Base-by-base conservation (phyloP, 2,888 invertebrate species). In the Tipula lateralis region DNA sequence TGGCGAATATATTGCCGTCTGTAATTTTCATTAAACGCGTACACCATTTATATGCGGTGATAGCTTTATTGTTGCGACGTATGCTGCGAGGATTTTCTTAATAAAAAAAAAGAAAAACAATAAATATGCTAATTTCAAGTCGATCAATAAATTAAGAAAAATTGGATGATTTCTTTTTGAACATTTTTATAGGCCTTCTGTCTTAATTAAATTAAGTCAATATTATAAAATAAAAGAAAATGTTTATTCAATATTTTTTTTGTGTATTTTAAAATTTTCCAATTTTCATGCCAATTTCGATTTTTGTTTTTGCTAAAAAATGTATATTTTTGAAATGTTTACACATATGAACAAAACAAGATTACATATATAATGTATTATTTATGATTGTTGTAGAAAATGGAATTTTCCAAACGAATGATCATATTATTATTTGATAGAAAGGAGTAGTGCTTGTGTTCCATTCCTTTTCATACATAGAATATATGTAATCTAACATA, bases 281-380 rank as follows among this genome's bases (percentile, higher is more conserved):
- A 66, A 66, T 66, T 66, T 66, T 24, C 24, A n/a, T 66, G 66
- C 66, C 66, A 66, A 66, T 9, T 66, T 66, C 24, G 24, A 66
- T 66, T 24, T 66, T 66, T 19, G 7, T 66, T 19, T 66, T 7
- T 66, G n/a, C n/a, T n/a, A n/a, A n/a, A n/a, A n/a, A n/a, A 2
- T 19, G 19, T 66, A 66, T 24, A 66, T 66, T 9, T 66, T 66
- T 66, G 66, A 66, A n/a, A 66, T 24, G 66, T 66, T 66, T 66
- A 66, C 24, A 66, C 66, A 66, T 66, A 66, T 66, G 66, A 66
- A 66, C 66, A 66, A 66, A 66, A 66, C 24, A 50, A 50, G 50
- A 50, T 50, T 50, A 19, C 19, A 66, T 66, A 66, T 24, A n/a
- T n/a, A n/a, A n/a, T n/a, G n/a, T 66, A 66, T 66, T 66, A 66